A percentile compares a stretch with the other conserved stretches of the same genome.
Conservation (phyloP, 2,113 vertebrate genomes). For the Eulemur macaco region DNA sequence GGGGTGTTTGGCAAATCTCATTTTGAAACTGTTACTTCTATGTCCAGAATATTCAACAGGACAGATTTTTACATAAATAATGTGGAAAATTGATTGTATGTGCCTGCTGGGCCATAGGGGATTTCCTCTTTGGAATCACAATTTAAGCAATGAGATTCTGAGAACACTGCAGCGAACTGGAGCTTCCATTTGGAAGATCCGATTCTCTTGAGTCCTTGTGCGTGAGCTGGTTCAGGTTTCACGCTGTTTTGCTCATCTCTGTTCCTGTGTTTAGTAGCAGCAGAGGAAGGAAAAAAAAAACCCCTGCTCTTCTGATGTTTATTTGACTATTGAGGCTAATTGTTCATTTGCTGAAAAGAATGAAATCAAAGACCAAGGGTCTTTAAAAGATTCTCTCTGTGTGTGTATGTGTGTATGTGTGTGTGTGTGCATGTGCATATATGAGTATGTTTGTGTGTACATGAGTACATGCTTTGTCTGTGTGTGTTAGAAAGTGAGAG, state of each 20-base stretch:
- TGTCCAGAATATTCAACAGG: constrained; percentile 73
- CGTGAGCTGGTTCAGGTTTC: constrained; percentile 9
- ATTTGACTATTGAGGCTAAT: constrained; percentile 38
- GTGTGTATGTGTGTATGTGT: neutral
- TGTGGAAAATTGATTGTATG: constrained; percentile 69
- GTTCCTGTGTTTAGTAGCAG: constrained; percentile 1
- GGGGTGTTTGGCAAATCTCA: constrained; percentile 71
- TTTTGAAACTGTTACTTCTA: constrained; percentile 64
- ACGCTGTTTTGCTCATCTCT: constrained; percentile 14
- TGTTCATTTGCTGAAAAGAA: constrained; percentile 40
- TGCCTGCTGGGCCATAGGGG: constrained; percentile 46
- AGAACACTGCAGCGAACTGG: constrained; percentile 12
- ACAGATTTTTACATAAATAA: constrained; percentile 81
- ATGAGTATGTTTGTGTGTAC: neutral
- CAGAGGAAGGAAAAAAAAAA: neutral
- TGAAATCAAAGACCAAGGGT: constrained; percentile 37
- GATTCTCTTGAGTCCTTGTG: constrained; percentile 52
- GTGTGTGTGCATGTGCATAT: accelerated
- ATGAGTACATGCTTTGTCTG: neutral
- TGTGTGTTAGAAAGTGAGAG: constrained; percentile 25
- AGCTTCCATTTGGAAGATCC: constrained; percentile 64
- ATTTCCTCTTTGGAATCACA: constrained; percentile 76
- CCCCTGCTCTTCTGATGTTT: constrained; percentile 2
- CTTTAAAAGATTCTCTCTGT: neutral
- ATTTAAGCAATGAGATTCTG: neutral